Percentiles rank a stretch among this genome's conserved stretches.
phyloP scores from a whole-genome alignment of 2,113 vertebrate genomes.

The Colius striatus region DNA sequence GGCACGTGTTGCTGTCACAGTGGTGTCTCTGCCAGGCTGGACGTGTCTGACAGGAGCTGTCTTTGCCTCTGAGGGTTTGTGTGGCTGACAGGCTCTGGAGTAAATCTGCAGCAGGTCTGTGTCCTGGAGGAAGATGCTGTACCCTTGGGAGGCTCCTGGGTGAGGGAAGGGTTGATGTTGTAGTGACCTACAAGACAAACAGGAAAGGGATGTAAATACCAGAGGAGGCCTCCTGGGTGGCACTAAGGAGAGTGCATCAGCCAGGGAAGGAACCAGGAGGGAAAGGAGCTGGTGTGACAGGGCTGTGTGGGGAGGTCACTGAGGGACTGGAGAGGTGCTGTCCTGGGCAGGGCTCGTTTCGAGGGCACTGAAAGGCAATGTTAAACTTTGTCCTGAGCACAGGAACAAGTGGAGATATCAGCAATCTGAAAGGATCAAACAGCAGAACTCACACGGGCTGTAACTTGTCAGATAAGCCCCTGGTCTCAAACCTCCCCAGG shows the following conservation, averaged over 20 bases:
- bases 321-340: not conserved
- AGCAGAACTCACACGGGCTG: not conserved
- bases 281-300: not conserved
- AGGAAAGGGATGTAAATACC: conserved; percentile 24
- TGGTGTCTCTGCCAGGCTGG: not conserved
- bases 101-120: conserved; percentile 42
- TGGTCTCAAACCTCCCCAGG: not conserved
- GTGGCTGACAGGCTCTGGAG: conserved; percentile 79
- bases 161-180: conserved; percentile 55
- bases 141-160: conserved; percentile 60
- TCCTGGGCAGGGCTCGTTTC: conserved; percentile 10
- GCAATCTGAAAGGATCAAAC: not conserved
- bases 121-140: conserved; percentile 79
- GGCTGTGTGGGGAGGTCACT: not conserved
- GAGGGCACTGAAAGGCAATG: not conserved
- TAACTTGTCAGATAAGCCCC: not conserved
- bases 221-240: not conserved
- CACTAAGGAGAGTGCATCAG: not conserved
- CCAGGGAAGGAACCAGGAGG: not conserved
- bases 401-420: not conserved
- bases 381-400: not conserved
- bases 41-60: conserved; percentile 72
- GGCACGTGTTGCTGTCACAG: not conserved
- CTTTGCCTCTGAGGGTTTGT: conserved; percentile 29
- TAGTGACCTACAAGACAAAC: conserved; percentile 76